Percentiles rank a stretch among this genome's conserved stretches.
Evolutionary conservation across 1,140 invertebrate species (phyloP).

Genomic region (Psix sp.): DNA sequence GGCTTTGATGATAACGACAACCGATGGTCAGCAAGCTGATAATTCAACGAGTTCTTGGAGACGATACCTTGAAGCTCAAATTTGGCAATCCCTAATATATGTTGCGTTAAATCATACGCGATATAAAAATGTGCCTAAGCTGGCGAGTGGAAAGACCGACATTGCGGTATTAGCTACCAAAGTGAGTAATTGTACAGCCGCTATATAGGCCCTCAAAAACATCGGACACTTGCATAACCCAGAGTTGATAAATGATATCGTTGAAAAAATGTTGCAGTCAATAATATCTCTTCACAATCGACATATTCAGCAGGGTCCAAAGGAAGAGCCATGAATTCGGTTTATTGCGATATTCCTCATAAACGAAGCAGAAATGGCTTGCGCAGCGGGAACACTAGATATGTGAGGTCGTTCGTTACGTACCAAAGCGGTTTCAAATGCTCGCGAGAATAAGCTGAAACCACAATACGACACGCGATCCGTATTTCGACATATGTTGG

Average conservation of each 20-base stretch:
- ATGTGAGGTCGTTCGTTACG: too few relatives aligned
- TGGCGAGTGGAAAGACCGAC: neutral
- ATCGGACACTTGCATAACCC: conserved; percentile 36
- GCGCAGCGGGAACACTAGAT: conserved; percentile 11
- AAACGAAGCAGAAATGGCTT: conserved; percentile 27
- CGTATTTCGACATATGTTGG: too few relatives aligned
- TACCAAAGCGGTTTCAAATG: too few relatives aligned
- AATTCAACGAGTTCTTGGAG: too few relatives aligned
- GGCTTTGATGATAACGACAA: too few relatives aligned
- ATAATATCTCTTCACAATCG: conserved; percentile 28
- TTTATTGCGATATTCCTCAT: conserved; percentile 15
- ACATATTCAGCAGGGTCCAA: neutral
- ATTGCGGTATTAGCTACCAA: conserved; percentile 23
- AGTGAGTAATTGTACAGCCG: conserved; percentile 29
- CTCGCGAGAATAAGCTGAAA: too few relatives aligned
- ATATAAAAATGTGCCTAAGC: conserved; percentile 9
- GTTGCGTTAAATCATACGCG: neutral
- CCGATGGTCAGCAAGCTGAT: too few relatives aligned
- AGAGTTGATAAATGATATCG: conserved; percentile 20
- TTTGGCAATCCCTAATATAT: conserved; percentile 26
- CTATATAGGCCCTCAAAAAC: conserved; percentile 19
- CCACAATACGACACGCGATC: too few relatives aligned
- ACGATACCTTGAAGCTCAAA: conserved; percentile 1
- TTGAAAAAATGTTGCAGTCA: conserved; percentile 17
- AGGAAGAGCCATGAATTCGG: conserved; percentile 9